Base-by-base conservation (phyloP, 2,113 vertebrate species). In the Probosciger aterrimus region DNA sequence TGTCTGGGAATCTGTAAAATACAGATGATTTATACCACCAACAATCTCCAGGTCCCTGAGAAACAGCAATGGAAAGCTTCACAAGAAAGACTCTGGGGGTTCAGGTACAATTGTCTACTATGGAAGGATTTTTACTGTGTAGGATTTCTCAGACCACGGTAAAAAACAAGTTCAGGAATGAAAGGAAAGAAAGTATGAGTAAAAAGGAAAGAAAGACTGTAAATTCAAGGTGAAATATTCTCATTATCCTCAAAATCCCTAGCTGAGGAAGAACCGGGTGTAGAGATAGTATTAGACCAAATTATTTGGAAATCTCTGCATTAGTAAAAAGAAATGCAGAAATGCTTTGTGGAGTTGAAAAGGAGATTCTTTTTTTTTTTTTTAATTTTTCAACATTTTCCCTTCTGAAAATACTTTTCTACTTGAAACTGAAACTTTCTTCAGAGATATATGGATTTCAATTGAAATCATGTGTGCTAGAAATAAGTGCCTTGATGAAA, bases 1-100 rank as follows among this genome's bases (percentile, higher is more conserved):
- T 90, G 94, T 81, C 86, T 75, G n/a, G 43, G 69, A 85, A 95
- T 91, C 73, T 71, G 75, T 57, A 94, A 96, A 97, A 96, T 71
- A 44, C 60, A 93, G 94, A 67, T 96, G 71, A 96, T 94, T 97
- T 96, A 95, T 92, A 63, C 35, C 82, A 86, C 67, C 41, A n/a
- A 50, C 67, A 92, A 79, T n/a, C 64, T 92, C 75, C 87, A 96
- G 35, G 67, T 64, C 65, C 76, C 63, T 65, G 41, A 94, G 64
- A 97, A 90, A 69, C 27, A 94, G 79, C 33, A 82, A 31, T 47
- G 14, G 33, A 95, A 97, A 95, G 81, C 88, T 89, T 87, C 85
- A 52, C 35, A 62, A 70, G 75, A 86, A 93, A 74, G 19, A 76
- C 91, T 85, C 87, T 28, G 46, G 84, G 59, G 88, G 35, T 35